Base-by-base conservation (phyloP, 1,140 invertebrate species). In the Myzus persicae region DNA sequence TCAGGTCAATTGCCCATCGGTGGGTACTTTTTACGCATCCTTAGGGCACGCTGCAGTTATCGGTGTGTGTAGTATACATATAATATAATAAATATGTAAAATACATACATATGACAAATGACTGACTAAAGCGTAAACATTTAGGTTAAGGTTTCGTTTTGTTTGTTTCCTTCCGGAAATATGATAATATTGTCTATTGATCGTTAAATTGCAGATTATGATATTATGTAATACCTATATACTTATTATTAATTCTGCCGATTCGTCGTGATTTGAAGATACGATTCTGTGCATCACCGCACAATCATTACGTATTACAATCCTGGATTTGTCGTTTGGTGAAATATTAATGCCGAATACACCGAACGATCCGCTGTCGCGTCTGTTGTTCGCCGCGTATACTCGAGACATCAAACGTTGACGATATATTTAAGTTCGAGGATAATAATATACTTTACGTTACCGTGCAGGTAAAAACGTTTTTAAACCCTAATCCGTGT, bases 1-100 rank as follows among this genome's bases (percentile, higher is more conserved):
- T 76, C 59, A 48, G 90, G 90, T 92, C 90, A 92, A 92, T 92
- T 92, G 90, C 90, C 90, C 90, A 82, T 92, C 90, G 38, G 90
- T 82, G 90, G 42, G n/a, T 92, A 92, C 42, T 92, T 92, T 46
- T 81, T 76, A 36, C 90, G 48, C 67, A 31, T 92, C 90, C 90
- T 92, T 20, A 48, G 90, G 90, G 90, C 44, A 36, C 14, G 59
- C n/a, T 82, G 22, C 67, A 48, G 31, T n/a, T 76, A 42, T 42
- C 31, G 87, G 5, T 40, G 22, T 51, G 4, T 87, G 26, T 46
- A 20, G 22, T 46, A 4, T 48, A 87, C 31, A 36, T n/a, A 46
- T 38, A n/a, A 76, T 76, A 76, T 22, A 1, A n/a, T 76, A 76
- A 6, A 18, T n/a, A n/a, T n/a, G 36, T 76, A 76, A 14, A 76